Evolutionary conservation across 1,140 invertebrate genomes (phyloP).

Genomic region (Macrocentrus cingulum): DNA sequence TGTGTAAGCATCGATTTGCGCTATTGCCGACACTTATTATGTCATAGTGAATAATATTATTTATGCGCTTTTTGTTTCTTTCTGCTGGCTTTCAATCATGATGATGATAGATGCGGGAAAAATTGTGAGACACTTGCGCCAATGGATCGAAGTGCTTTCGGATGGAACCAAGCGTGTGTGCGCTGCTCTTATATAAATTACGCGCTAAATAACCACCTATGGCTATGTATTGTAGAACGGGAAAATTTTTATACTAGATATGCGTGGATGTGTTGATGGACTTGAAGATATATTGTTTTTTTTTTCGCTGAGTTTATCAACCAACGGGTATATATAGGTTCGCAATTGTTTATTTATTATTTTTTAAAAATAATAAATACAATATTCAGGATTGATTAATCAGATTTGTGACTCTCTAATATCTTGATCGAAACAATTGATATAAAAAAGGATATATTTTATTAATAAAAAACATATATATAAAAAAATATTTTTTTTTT

Average conservation of each 20-base stretch:
- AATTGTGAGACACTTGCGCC: conserved; percentile 37
- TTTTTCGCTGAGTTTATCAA: too few species aligned
- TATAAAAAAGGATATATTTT: too few species aligned
- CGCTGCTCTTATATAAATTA: conserved; percentile 56
- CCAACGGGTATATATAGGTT: too few species aligned
- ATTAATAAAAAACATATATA: too few species aligned
- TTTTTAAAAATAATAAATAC: too few species aligned
- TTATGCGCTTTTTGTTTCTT: not conserved
- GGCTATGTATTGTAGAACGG: conserved; percentile 23
- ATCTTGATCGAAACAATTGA: too few species aligned
- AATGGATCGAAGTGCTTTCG: conserved; percentile 55
- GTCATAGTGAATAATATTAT: not conserved
- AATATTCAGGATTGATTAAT: too few species aligned
- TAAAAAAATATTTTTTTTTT: too few species aligned
- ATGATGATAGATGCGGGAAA: not conserved
- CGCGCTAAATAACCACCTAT: conserved; percentile 51
- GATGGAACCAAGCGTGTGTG: conserved; percentile 57
- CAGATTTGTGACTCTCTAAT: too few species aligned
- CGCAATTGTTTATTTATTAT: too few species aligned
- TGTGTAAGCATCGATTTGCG: not conserved
- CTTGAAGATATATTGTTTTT: too few species aligned
- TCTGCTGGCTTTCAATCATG: not conserved
- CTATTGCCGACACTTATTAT: not conserved
- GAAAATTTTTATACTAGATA: conserved; percentile 30
- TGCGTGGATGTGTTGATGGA: conserved; percentile 40